Evolutionary conservation across 64 coral and sea anemone genomes (phyloP), one percentile per base, ranked within the genome.

Genomic region (Montipora efflorescens): DNA sequence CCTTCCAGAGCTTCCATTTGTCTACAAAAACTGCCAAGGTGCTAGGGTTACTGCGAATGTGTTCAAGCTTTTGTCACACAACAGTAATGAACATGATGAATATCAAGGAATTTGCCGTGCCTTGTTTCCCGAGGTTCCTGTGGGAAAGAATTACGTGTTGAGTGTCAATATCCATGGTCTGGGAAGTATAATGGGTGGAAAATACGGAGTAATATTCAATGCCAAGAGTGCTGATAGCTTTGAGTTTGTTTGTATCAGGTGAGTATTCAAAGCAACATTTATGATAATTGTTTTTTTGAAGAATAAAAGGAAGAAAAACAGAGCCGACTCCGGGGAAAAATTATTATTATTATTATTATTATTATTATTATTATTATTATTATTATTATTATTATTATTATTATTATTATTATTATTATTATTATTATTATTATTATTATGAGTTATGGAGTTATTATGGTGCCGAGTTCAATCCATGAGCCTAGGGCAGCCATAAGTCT

Each of bases 141-240:
- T 1, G 2, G 82, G 43, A 16, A 46, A 20, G 19, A 85, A 28
- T 15, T 85, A 85, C 82, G 45, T 49, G 45, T 49, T 85, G 5
- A 49, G 82, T 49, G 82, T 85, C 25, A 71, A 67, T 48, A 70
- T 85, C 18, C 46, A 85, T 22, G 21, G 36, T 21, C 13, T 67
- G 16, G 64, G 82, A 18, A 85, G 64, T 71, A 4, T 71, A 12
- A 36, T 71, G 64, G 82, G 82, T 4, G 82, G 46, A n/a, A 85
- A 85, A 7, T 85, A 85, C 19, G 82, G 82, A 25, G 64, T 85
- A 14, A 70, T 85, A 47, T 85, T 85, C 46, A 69, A 85, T 19
- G 82, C 19, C 18, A 85, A 85, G 45, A 85, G 70, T 36, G 14
- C 82, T 85, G 64, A 85, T 62, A 85, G 23, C 82, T 85, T 85